Evolutionary conservation across 2,113 vertebrate species (phyloP).

Genomic region (Dendrocopos noguchii): DNA sequence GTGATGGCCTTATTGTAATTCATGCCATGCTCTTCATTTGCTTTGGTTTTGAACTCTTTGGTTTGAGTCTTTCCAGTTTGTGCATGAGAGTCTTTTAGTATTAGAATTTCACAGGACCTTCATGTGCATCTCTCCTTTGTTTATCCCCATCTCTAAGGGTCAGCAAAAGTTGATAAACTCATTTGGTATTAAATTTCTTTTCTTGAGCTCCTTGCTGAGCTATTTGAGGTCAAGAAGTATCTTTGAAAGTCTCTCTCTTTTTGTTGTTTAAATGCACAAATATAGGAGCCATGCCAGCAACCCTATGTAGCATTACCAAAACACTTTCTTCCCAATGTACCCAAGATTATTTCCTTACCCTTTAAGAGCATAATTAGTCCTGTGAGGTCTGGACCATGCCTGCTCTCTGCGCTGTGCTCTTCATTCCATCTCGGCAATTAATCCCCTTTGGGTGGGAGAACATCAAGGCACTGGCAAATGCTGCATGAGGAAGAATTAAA

Average conservation of each 20-base stretch:
- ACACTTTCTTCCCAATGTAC: background rate
- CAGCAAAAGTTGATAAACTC: background rate
- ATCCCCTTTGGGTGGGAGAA: background rate
- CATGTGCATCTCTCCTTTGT: background rate
- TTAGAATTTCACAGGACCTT: background rate
- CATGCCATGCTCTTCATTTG: background rate
- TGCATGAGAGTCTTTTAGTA: background rate
- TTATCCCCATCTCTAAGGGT: background rate
- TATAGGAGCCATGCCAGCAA: background rate
- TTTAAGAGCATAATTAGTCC: slow-evolving; percentile 37
- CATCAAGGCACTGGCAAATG: background rate
- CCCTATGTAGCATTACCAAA: background rate
- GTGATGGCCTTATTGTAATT: background rate
- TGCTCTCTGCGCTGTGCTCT: slow-evolving; percentile 15
- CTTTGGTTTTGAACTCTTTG: background rate
- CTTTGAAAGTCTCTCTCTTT: background rate
- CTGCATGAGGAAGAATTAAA: background rate
- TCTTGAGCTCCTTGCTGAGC: background rate
- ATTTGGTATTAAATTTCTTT: background rate
- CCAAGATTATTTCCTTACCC: slow-evolving; percentile 19
- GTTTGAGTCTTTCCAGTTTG: background rate
- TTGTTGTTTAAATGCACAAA: background rate
- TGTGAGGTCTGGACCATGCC: slow-evolving; percentile 5
- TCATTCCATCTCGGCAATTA: background rate
- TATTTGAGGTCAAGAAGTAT: background rate